phyloP scores from a whole-genome alignment of 2,113 vertebrate genomes.

The Lophius piscatorius region DNA sequence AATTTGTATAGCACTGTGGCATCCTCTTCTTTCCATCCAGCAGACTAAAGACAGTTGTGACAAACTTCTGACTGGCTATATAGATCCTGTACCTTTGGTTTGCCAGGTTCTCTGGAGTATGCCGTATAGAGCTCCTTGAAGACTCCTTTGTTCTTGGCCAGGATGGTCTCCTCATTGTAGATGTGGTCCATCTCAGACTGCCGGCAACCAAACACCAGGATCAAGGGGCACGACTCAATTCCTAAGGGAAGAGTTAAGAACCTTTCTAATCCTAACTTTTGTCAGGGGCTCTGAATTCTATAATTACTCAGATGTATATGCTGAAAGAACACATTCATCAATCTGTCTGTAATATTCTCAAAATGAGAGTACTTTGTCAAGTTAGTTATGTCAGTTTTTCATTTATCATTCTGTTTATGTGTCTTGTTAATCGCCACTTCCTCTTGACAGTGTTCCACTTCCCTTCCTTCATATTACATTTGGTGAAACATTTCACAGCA shows the following conservation, averaged over 20 bases:
- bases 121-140: slow-evolving; percentile 95
- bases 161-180: slow-evolving; percentile 93
- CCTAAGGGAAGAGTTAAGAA: slow-evolving; percentile 71
- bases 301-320: not conserved
- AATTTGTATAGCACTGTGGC: not conserved
- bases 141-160: slow-evolving; percentile 90
- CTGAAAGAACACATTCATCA: not conserved
- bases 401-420: too few relatives aligned
- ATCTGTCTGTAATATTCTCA: not conserved
- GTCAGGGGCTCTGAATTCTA: not conserved
- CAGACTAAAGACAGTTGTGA: slow-evolving; percentile 15
- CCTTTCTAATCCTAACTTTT: not conserved
- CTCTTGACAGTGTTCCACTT: too few relatives aligned
- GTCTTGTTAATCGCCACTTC: too few relatives aligned
- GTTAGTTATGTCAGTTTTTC: not conserved
- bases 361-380: not conserved
- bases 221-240: slow-evolving; percentile 90
- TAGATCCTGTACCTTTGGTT: slow-evolving; percentile 95
- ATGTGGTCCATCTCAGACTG: slow-evolving; percentile 96
- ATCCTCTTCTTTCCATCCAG: slow-evolving; percentile 11
- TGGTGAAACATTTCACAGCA: too few relatives aligned
- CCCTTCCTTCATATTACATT: too few relatives aligned
- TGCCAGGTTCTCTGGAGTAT: slow-evolving; percentile 95
- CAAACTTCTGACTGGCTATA: slow-evolving; percentile 9
- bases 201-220: slow-evolving; percentile 95